phyloP scores from a whole-genome alignment of 1,140 invertebrate species.

The Saccostrea glomerata region DNA sequence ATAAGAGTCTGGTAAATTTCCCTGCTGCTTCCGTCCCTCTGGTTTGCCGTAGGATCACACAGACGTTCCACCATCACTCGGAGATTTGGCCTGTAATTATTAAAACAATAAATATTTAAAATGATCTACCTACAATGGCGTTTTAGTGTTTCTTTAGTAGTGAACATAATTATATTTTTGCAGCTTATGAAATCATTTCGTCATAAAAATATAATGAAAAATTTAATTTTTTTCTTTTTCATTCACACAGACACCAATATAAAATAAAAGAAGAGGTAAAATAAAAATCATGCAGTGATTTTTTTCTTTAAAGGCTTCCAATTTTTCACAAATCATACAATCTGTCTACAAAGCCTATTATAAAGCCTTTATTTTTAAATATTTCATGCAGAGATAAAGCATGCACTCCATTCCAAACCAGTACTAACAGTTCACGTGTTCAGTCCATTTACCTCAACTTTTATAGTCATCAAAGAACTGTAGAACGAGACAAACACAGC shows the following conservation, averaged over 20 bases:
- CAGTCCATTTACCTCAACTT: conserved; percentile 10
- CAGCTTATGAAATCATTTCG: not conserved
- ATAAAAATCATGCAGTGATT: conserved; percentile 3
- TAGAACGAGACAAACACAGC: conserved; percentile 29
- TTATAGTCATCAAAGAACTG: conserved; percentile 36
- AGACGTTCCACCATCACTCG: not conserved
- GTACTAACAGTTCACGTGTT: conserved; percentile 2
- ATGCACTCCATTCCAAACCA: conserved; percentile 26
- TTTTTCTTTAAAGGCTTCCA: not conserved
- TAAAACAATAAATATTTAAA: not conserved
- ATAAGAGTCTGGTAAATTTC: not conserved
- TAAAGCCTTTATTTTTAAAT: not conserved
- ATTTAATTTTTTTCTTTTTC: no score
- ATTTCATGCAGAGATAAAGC: conserved; percentile 14
- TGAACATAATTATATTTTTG: not conserved
- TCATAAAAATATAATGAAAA: no score
- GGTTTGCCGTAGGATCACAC: not conserved
- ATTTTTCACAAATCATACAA: not conserved
- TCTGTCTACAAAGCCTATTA: not conserved
- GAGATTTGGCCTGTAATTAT: not conserved
- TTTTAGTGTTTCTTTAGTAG: not conserved
- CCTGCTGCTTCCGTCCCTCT: not conserved
- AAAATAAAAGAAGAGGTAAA: not conserved
- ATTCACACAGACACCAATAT: not conserved
- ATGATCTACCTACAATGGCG: not conserved